Evolutionary conservation across 2,113 vertebrate genomes (phyloP), one percentile per base, ranked within the genome.

Genomic region (Heterotis niloticus): DNA sequence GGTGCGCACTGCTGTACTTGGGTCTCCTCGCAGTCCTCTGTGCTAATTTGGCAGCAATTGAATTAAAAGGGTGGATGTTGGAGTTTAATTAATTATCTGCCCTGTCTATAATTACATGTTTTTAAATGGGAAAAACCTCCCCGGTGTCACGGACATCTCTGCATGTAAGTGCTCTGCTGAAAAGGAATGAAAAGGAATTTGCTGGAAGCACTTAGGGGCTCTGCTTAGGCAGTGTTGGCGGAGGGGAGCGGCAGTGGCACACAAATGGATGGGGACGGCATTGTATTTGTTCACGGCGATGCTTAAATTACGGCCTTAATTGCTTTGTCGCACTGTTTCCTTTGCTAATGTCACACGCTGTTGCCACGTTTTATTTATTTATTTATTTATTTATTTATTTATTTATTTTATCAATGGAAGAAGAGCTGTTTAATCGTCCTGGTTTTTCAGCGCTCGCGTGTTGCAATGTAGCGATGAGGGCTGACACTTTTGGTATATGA

Each of bases 81-180:
- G 72, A 29, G 65, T 72, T 64, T 85, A 83, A 85, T 85, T 85
- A 82, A 85, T 83, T 78, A 78, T 81, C 76, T 67, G 24, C 17
- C 73, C 76, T 69, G 80, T 68, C 72, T 83, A 62, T 83, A 85
- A 85, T 83, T 83, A 83, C 76, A 79, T 80, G 80, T 81, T 83
- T 83, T 80, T 70, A 82, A 80, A 76, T 71, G 28, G n/a, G 51
- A 20, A 65, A 65, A 57, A 78, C 77, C 81, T 69, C 79, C 74
- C 72, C 20, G 66, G 79, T 67, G 67, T 78, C 69, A 79, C 3
- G 12, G 56, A 68, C 68, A 20, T 60, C 69, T 44, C 26, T 34
- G 24, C 54, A 5, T 57, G 5, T 24, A 56, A 13, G 52, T 26
- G 11, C 71, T n/a, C 71, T 23, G 10, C 24, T 23, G 44, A 67